Percentiles rank a stretch among this genome's conserved stretches.
Evolutionary conservation across 2,888 invertebrate species (phyloP).

Genomic region (Lasioglossum leucozonium): DNA sequence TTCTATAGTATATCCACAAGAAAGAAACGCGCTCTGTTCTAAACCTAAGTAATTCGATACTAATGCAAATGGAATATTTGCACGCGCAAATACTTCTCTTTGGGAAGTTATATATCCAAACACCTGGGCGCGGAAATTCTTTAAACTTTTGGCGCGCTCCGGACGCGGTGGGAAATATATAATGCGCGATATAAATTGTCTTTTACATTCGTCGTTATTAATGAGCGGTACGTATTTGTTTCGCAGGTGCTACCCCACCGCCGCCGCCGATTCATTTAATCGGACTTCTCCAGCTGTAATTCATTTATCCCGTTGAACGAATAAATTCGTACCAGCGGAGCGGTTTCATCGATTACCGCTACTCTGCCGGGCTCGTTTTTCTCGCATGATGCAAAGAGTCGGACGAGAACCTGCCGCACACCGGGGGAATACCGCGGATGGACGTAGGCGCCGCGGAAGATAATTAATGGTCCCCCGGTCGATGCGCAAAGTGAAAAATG

Average conservation of each 20-base stretch:
- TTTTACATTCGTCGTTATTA: neutral
- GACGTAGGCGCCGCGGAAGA: neutral
- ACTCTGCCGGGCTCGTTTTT: too few relatives aligned
- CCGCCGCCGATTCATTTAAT: neutral
- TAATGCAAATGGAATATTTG: neutral
- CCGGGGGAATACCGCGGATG: neutral
- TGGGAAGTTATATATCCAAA: neutral
- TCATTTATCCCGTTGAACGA: neutral
- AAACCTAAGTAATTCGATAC: neutral
- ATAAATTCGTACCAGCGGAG: neutral
- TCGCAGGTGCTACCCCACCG: neutral
- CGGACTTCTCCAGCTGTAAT: neutral
- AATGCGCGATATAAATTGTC: neutral
- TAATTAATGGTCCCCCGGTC: slow-evolving; percentile 27
- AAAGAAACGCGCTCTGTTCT: neutral
- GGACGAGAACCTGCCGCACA: neutral
- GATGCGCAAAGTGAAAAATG: slow-evolving; percentile 31
- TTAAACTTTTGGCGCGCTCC: neutral
- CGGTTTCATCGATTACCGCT: neutral
- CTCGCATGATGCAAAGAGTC: neutral
- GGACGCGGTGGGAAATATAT: neutral
- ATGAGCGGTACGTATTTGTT: neutral
- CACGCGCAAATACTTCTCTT: neutral
- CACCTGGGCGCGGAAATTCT: neutral
- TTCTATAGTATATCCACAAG: neutral